A percentile compares a stretch with the other conserved stretches of the same genome.
Evolutionary conservation across 2,113 vertebrate genomes (phyloP).

Genomic region (Rhea pennata): DNA sequence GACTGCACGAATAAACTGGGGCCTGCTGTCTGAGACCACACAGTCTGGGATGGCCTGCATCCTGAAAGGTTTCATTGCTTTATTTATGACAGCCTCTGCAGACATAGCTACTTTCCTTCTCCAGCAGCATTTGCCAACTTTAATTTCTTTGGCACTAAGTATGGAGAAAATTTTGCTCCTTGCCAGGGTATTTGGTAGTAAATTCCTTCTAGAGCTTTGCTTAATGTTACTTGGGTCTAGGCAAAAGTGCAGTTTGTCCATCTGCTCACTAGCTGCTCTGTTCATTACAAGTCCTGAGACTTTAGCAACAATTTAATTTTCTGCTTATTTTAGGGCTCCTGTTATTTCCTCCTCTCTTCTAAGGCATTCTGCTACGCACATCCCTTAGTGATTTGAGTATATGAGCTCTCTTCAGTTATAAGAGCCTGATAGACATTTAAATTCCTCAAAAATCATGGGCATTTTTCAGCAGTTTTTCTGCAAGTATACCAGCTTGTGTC

Average conservation of each 20-base stretch:
- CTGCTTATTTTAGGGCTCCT: not conserved
- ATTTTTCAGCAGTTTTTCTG: not conserved
- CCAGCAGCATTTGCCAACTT: not conserved
- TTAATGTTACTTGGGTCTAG: not conserved
- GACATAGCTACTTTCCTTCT: not conserved
- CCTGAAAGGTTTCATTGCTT: not conserved
- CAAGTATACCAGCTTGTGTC: not conserved
- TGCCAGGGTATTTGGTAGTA: not conserved
- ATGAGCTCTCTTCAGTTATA: not conserved
- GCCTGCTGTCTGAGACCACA: not conserved
- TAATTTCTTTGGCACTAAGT: not conserved
- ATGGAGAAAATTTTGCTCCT: conserved; percentile 6
- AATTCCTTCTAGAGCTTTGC: not conserved
- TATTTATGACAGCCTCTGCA: not conserved
- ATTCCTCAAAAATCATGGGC: not conserved
- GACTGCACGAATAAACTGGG: fast-evolving
- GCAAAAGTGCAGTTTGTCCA: not conserved
- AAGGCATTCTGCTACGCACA: not conserved
- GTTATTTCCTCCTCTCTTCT: not conserved
- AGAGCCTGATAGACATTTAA: not conserved
- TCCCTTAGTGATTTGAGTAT: not conserved
- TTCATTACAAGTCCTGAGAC: not conserved
- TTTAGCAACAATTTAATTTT: not conserved
- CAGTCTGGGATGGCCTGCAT: conserved; percentile 19
- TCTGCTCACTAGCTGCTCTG: not conserved